Evolutionary conservation across 2,797 vertebrate genomes (phyloP).

Genomic region (Typhlichthys eigenmanni): DNA sequence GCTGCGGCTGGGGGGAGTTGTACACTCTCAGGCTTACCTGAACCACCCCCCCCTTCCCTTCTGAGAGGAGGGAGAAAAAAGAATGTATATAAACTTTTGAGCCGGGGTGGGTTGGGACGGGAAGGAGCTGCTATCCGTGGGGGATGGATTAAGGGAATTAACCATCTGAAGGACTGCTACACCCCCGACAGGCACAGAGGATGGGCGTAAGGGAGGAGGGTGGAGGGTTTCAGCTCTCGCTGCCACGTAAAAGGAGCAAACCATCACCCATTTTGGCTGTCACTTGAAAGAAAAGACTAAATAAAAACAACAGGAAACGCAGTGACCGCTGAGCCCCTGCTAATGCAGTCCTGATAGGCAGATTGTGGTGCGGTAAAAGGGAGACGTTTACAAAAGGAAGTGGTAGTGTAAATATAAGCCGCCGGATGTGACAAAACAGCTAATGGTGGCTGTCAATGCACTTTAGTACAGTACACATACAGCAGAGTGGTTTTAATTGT

Average conservation of each 20-base stretch:
- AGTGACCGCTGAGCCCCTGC: not conserved
- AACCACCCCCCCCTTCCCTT: slow-evolving; percentile 1
- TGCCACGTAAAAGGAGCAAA: not conserved
- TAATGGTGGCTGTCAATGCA: not conserved
- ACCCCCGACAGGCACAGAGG: not conserved
- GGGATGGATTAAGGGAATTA: slow-evolving; percentile 19
- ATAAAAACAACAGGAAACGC: not conserved
- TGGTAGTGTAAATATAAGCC: not conserved
- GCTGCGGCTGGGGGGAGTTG: no score
- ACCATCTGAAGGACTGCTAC: not conserved
- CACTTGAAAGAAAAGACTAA: not conserved
- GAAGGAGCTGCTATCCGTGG: not conserved
- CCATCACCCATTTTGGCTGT: not conserved
- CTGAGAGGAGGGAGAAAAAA: slow-evolving; percentile 13
- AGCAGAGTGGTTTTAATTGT: not conserved
- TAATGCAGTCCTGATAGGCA: slow-evolving; percentile 10
- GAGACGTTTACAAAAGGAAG: not conserved
- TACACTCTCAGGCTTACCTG: slow-evolving; percentile 21
- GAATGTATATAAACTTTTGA: not conserved
- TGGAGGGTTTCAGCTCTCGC: not conserved
- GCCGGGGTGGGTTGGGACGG: no score
- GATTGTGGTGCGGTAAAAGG: not conserved
- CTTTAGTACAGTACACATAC: not conserved
- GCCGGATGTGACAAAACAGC: not conserved
- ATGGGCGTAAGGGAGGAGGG: not conserved